Base-by-base conservation (phyloP, 2,888 invertebrate species). In the Pegoplata infirma region DNA sequence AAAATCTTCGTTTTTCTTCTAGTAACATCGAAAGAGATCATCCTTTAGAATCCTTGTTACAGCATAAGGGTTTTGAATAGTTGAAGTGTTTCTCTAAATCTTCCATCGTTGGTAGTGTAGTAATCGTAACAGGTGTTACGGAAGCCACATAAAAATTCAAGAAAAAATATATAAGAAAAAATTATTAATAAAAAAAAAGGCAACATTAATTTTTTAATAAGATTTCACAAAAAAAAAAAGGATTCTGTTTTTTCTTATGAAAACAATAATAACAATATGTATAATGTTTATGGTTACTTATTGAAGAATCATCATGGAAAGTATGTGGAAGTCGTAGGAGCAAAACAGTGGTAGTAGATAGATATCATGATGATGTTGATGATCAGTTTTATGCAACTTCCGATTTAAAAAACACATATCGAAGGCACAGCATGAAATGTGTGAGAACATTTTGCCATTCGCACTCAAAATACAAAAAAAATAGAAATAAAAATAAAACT, bases 51-150 rank as follows among this genome's bases (percentile, higher is more conserved):
- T 73, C 63, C 63, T 55, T 55, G 25, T 14, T 49, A 25, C 16
- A 49, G 23, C 75, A 75, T 74, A 79, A 75, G 75, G 79, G 71
- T 67, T 67, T n/a, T 71, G n/a, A 64, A 59, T 7, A 64, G 46
- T 51, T 69, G 40, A 76, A 72, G 71, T 53, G 66, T 36, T 66
- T 51, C 7, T 36, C n/a, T n/a, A n/a, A n/a, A n/a, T n/a, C n/a
- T n/a, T n/a, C n/a, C n/a, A 16, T 46, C 40, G 51, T 14, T 49
- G 14, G 47, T 47, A 5, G n/a, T 32, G 83, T 84, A n/a, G n/a
- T n/a, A n/a, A n/a, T n/a, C n/a, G n/a, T n/a, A 86, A 86, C 86
- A 86, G 86, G 86, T 86, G 86, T 87, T 85, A 85, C 88, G 86
- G 86, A 87, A 86, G 86, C 86, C 86, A 84, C 85, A 87, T 84